Evolutionary conservation across 1,140 invertebrate genomes (phyloP), one percentile per base, ranked within the genome.

Genomic region (Rhyacophila brunnea): DNA sequence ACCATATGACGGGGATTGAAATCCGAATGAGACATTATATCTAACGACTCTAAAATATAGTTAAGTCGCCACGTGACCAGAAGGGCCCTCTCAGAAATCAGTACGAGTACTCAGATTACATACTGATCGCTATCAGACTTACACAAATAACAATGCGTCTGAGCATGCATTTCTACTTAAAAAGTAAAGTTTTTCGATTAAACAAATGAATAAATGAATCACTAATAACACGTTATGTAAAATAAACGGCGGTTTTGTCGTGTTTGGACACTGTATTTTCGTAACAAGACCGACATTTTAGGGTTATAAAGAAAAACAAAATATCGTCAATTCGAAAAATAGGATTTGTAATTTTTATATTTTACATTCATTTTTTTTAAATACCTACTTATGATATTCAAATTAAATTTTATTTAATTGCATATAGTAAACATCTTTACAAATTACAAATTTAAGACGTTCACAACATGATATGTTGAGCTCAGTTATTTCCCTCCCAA

Each of bases 1-100:
- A 28, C 4, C 23, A 28, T 28, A 28, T 28, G 23, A 28, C 9
- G 23, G 23, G 23, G 23, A 28, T 28, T 28, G 23, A 28, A 28
- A 32, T 20, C 54, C 47, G 38, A 57, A 57, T 58, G 38, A 58
- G 55, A 58, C 55, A 58, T 50, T 35, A 51, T 38, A 14, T 50
- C 28, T 14, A 50, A 50, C 48, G 55, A 44, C 19, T 58, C 44
- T 19, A 17, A 50, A 45, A 35, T 35, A 44, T 58, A 44, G 20
- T 18, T 52, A 28, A 18, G 15, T 48, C 6, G 55, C 20, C 55
- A 58, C 55, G 55, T 51, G 55, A 38, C 55, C 19, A 20, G 18
- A 57, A 18, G 54, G 54, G 54, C 6, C n/a, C 19, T 13, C 10
- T 11, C 35, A 48, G n/a, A 13, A 20, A 40, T 51, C 9, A 40